Conservation (phyloP, 1,140 invertebrate genomes). For the Probaryconus sp. region DNA sequence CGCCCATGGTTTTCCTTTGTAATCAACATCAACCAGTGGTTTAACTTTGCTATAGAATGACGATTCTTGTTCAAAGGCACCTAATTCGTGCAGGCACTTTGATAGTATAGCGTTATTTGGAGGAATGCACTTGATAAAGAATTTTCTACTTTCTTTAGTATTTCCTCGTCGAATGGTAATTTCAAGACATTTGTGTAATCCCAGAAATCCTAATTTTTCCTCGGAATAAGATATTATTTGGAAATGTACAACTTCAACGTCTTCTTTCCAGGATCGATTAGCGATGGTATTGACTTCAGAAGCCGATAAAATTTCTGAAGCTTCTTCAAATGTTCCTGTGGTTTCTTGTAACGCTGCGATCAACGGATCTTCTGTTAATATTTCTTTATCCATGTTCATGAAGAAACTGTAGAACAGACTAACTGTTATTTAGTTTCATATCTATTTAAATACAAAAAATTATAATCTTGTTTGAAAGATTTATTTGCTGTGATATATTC, state of each 20-base stretch:
- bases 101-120: constrained; percentile 58
- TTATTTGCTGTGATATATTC: constrained; percentile 35
- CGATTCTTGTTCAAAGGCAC: constrained; percentile 36
- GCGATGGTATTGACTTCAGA: constrained; percentile 31
- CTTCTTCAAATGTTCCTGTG: background rate
- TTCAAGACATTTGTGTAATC: constrained; percentile 71
- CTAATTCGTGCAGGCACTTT: constrained; percentile 59
- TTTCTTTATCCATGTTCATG: constrained; percentile 33
- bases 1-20: constrained; percentile 54
- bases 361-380: constrained; percentile 8
- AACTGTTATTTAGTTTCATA: constrained; percentile 27
- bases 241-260: constrained; percentile 40
- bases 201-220: constrained; percentile 75
- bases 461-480: constrained; percentile 30
- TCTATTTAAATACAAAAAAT: constrained; percentile 13
- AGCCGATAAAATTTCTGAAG: constrained; percentile 5
- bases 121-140: constrained; percentile 73
- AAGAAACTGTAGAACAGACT: constrained; percentile 1
- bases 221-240: constrained; percentile 56
- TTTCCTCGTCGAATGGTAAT: constrained; percentile 25
- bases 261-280: constrained; percentile 10
- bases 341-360: background rate
- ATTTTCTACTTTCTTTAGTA: constrained; percentile 51
- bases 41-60: constrained; percentile 35
- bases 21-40: constrained; percentile 21